Base-by-base conservation (phyloP, 2,888 invertebrate species). In the Eupithecia pulchellata region DNA sequence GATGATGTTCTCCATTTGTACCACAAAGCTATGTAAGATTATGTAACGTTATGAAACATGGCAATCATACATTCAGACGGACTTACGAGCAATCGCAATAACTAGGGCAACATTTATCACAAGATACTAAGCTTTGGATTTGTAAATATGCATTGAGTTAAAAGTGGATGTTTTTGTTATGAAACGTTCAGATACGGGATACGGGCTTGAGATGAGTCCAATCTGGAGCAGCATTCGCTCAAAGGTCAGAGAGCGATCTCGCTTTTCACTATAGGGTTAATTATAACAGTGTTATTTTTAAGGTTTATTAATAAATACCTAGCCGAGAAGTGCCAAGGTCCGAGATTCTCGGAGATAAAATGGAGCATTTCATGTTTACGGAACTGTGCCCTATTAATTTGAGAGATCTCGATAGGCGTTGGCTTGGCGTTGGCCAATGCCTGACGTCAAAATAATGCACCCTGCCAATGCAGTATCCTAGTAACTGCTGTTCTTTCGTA, bases 381-480 rank as follows among this genome's bases (percentile, higher is more conserved):
- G 86, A 84, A 86, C 83, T 78, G 77, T 79, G 80, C 76, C 80
- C 84, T 84, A 83, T 85, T 86, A 86, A 87, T 84, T 85, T 85
- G 78, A 86, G 84, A 84, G 82, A 79, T 76, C 76, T 82, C 83
- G 80, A 81, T 47, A 47, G 42, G 36, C 66, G 75, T 80, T 79
- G 73, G 76, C 77, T 47, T 20, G 42, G 36, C 66, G 75, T 80
- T 79, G 73, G 76, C 77, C 75, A 71, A 71, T 64, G 25, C 20
- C 32, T 66, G 73, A 69, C 69, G 69, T 67, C 69, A 64, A 63
- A 42, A 58, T 47, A 64, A n/a, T 62, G 68, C 73, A 73, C 69
- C 68, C 72, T 67, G 63, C 39, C 25, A 25, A 34, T 42, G 61
- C 25, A 32, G 20, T 63, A 25, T 32, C 14, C 1, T 47, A 47